These are phyloP conservation scores for Thunnus maccoyii DNA, from an alignment of 2,113 vertebrate genomes.

Conservation along the genomic window DNA sequence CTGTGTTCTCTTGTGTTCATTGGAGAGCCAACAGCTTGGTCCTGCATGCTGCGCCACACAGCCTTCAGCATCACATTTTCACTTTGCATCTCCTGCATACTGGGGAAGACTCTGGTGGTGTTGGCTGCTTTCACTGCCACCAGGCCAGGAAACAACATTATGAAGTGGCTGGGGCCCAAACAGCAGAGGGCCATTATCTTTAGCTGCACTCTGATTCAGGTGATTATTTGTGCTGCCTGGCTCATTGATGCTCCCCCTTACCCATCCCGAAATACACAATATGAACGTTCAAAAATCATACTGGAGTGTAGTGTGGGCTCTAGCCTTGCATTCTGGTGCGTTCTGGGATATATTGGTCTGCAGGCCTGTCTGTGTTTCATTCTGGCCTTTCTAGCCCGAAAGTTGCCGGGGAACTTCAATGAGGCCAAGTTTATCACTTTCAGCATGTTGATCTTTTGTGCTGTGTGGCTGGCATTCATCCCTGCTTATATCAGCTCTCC, in stretches of 20 bases:
- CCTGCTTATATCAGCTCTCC: no score
- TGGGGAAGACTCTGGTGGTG: conserved; percentile 64
- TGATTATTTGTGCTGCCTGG: conserved; percentile 68
- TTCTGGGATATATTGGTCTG: no score
- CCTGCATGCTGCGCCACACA: conserved; percentile 79
- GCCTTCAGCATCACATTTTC: conserved; percentile 73
- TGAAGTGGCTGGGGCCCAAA: conserved; percentile 74
- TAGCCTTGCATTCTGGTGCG: conserved; percentile 76
- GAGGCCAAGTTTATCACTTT: no score
- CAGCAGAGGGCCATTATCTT: conserved; percentile 74
- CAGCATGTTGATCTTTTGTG: no score
- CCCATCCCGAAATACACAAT: conserved; percentile 68
- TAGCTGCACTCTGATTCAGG: conserved; percentile 72
- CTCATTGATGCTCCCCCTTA: conserved; percentile 62
- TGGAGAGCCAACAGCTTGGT: conserved; percentile 75
- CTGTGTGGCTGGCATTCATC: no score
- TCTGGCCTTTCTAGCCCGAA: no score
- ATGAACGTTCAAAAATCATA: conserved; percentile 47
- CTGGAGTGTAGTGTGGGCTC: conserved; percentile 61
- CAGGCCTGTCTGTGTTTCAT: no score
- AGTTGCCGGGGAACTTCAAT: no score
- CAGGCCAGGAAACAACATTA: conserved; percentile 51
- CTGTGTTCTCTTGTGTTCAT: conserved; percentile 81
- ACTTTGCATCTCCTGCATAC: conserved; percentile 68
- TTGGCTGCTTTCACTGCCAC: conserved; percentile 60